Percentiles rank a stretch among this genome's conserved stretches.
Evolutionary conservation across 2,888 invertebrate genomes (phyloP).

Genomic region (Copidosoma aretas): DNA sequence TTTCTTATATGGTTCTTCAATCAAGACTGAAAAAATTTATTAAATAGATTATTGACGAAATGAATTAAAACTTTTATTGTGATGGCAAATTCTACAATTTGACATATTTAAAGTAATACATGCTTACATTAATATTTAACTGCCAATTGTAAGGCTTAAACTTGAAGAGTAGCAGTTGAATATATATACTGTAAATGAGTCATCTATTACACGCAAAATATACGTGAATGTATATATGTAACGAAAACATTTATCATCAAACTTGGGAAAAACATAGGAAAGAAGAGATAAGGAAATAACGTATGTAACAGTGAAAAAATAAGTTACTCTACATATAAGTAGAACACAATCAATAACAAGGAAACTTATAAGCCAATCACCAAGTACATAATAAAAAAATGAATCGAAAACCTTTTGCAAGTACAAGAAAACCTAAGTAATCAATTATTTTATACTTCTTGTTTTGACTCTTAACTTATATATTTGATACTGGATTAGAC

Average conservation of each 20-base stretch:
- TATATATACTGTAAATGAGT: neutral
- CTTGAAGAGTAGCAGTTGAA: too few species aligned
- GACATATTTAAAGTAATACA: neutral
- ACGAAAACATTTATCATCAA: conserved; percentile 10
- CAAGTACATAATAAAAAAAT: neutral
- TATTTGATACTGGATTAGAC: too few species aligned
- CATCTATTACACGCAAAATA: neutral
- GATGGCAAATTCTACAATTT: neutral
- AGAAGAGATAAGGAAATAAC: conserved; percentile 16
- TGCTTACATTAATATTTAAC: too few species aligned
- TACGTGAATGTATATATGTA: too few species aligned
- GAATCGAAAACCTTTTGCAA: neutral
- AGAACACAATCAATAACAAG: conserved; percentile 5
- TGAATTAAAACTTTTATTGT: neutral
- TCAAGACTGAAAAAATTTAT: too few species aligned
- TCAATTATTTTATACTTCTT: too few species aligned
- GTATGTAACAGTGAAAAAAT: conserved; percentile 16
- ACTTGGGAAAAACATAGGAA: conserved; percentile 9
- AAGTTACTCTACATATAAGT: conserved; percentile 17
- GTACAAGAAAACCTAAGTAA: too few species aligned
- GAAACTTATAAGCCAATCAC: neutral
- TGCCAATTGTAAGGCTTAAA: neutral
- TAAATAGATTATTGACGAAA: neutral
- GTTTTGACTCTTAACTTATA: too few species aligned
- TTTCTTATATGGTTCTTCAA: too few species aligned